phyloP scores from a whole-genome alignment of 2,797 vertebrate genomes.

The Lagocephalus sceleratus region DNA sequence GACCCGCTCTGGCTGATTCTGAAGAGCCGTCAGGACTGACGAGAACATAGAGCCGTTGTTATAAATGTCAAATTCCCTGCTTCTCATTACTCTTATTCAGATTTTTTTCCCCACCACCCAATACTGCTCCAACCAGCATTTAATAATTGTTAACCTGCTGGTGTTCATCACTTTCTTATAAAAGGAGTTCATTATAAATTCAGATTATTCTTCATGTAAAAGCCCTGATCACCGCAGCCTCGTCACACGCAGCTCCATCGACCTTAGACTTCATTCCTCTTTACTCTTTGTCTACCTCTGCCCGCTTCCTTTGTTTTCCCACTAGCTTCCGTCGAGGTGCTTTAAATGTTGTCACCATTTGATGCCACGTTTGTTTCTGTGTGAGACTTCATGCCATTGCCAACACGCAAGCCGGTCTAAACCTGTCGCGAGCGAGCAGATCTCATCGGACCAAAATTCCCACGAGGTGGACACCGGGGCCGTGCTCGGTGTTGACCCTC shows the following conservation, averaged over 20 bases:
- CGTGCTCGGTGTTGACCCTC: slow-evolving; percentile 22
- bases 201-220: slow-evolving; percentile 1
- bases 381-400: slow-evolving; percentile 28
- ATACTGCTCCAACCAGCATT: too few relatives aligned
- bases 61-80: too few relatives aligned
- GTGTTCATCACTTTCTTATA: slow-evolving; percentile 12
- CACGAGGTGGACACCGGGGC: slow-evolving; percentile 24
- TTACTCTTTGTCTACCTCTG: slow-evolving; percentile 65
- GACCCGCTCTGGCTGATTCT: too few relatives aligned
- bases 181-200: neutral
- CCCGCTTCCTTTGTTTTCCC: slow-evolving; percentile 25
- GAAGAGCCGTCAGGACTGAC: too few relatives aligned
- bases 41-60: too few relatives aligned
- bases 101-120: too few relatives aligned
- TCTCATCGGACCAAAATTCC: slow-evolving; percentile 42
- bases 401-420: slow-evolving; percentile 7
- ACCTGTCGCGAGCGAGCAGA: slow-evolving; percentile 20
- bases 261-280: slow-evolving; percentile 44
- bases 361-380: slow-evolving; percentile 33
- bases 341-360: slow-evolving; percentile 16
- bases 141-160: neutral
- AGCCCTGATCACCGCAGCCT: slow-evolving; percentile 21
- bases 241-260: slow-evolving; percentile 13
- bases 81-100: too few relatives aligned
- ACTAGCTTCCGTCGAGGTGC: slow-evolving; percentile 20